Evolutionary conservation across 2,888 invertebrate species (phyloP).

Genomic region (Tipula helvola): DNA sequence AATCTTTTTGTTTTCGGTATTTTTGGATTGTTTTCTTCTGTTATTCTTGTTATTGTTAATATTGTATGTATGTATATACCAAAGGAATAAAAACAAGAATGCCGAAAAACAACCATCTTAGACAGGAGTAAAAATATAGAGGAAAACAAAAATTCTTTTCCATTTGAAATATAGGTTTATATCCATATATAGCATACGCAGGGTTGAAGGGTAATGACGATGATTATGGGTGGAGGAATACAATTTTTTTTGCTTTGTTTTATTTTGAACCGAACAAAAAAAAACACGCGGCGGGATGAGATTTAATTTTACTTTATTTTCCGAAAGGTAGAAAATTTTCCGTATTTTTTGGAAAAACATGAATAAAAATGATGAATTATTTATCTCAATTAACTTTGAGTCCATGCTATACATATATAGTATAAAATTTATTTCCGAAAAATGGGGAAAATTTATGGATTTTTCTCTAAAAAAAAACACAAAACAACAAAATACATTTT

Average conservation of each 20-base stretch:
- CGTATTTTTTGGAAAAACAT: not conserved
- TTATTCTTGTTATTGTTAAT: not conserved
- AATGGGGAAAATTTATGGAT: constrained; percentile 7
- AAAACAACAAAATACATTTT: not conserved
- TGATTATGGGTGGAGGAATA: not conserved
- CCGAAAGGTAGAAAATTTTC: not conserved
- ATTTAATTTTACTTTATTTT: not conserved
- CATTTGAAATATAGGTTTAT: not conserved
- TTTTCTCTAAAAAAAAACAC: not conserved
- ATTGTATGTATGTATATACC: not conserved
- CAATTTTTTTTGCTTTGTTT: not conserved
- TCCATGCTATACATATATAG: not conserved
- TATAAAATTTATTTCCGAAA: not conserved
- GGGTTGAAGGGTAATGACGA: not conserved
- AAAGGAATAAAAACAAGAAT: not conserved
- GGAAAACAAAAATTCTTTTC: not conserved
- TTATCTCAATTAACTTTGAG: constrained; percentile 11
- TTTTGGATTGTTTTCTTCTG: not conserved
- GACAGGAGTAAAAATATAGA: not conserved
- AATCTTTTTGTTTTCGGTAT: not conserved
- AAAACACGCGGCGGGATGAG: not conserved
- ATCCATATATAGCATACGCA: not conserved
- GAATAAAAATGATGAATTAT: constrained; percentile 11
- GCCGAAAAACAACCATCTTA: not conserved
- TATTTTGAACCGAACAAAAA: not conserved